Evolutionary conservation across 2,888 invertebrate species (phyloP), one percentile per base, ranked within the genome.

Genomic region (Orchesellides sinensis): DNA sequence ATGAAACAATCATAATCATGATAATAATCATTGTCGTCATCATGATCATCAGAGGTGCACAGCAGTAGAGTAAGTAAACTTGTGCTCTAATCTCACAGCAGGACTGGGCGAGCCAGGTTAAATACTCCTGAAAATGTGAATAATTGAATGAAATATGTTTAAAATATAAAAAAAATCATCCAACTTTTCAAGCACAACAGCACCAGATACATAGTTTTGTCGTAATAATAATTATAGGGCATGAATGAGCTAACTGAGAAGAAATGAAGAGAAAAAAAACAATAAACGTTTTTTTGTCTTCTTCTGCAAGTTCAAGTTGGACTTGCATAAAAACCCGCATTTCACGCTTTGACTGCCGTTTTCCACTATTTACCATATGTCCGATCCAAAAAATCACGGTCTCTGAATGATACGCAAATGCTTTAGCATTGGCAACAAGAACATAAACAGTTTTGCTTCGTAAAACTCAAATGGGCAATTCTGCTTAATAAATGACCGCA

Each of bases 1-100:
- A 77, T 59, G 77, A 59, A 77, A 77, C 59, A 45, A 73, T 73
- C 61, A 63, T 72, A 59, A 59, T 66, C 66, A 35, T 45, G 23
- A 75, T 65, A 61, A 52, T 45, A 75, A 68, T 65, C 35, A 59
- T 59, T 32, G 56, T 21, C 56, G 56, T 56, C 63, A 63, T 32
- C 66, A 27, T 35, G 8, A n/a, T n/a, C n/a, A n/a, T n/a, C n/a
- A n/a, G n/a, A n/a, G n/a, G n/a, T 27, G 23, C 12, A 47, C 25
- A 49, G n/a, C n/a, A n/a, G n/a, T n/a, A n/a, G n/a, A n/a, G 47
- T 10, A 10, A 25, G 40, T 40, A 40, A 12, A n/a, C 19, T 68
- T 47, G 14, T 69, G 32, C 52, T 32, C 69, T 17, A 21, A 47
- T 52, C 27, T 69, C 29, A 52, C 52, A 66, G 45, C 45, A 45